Base-by-base conservation (phyloP, 2,113 vertebrate species). In the Trichechus manatus region DNA sequence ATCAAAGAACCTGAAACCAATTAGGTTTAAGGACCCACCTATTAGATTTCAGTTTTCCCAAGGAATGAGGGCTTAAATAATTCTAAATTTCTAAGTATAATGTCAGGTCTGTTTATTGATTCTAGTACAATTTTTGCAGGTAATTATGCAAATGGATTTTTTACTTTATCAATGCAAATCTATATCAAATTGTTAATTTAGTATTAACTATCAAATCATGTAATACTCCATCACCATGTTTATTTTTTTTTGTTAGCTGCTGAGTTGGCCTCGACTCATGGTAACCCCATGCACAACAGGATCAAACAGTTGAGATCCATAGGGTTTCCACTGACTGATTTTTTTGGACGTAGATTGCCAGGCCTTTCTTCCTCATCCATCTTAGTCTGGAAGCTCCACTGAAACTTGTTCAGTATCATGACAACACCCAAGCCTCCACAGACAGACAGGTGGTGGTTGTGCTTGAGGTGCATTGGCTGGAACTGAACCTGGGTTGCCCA, bases 151-250 rank as follows among this genome's bases (percentile, higher is more conserved):
- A 64, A 59, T 56, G 14, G 11, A 14, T 88, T 81, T 64, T 84
- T 97, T 42, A 77, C 70, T 11, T 86, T 78, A 66, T 84, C 77
- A 84, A 3, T 80, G 22, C 74, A 66, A 92, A 85, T 89, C 23
- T 86, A 44, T 53, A 81, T 91, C n/a, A 95, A 47, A 82, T 91
- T 84, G 42, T 84, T 82, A 66, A 74, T 68, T 87, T 94, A 72
- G 31, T 80, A 94, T 92, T 95, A 85, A 79, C 68, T 83, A 81
- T 36, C 15, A 87, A 88, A 47, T 78, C 80, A 85, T 79, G 5
- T 86, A 84, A 68, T 78, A 80, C 25, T 93, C 13, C 23, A 39
- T 66, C 22, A 91, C 23, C 50, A 83, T 78, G 61, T 66, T 70
- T 88, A 44, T 78, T 23, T 64, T 72, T 72, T 64, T 87, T 61